A percentile compares a stretch with the other conserved stretches of the same genome.
phyloP scores from a whole-genome alignment of 2,113 vertebrate genomes.

The Nothobranchius furzeri region DNA sequence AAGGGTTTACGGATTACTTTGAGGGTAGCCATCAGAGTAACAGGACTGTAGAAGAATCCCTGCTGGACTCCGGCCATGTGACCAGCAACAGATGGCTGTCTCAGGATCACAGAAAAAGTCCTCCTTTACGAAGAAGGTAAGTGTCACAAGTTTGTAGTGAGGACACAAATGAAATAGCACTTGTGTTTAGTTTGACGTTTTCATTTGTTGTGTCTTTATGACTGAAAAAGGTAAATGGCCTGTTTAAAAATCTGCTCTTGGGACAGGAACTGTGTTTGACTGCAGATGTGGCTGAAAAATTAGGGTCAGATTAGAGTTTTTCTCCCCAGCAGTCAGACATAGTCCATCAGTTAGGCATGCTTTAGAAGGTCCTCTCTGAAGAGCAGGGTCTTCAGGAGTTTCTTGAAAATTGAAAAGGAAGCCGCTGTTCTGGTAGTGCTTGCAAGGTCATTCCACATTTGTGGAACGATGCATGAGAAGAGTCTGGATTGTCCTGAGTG shows the following conservation, averaged over 20 bases:
- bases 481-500: no score
- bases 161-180: background rate
- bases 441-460: no score
- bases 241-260: background rate
- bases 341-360: conserved; percentile 7
- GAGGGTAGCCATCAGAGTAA: conserved; percentile 59
- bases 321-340: background rate
- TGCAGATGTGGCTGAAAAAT: conserved; percentile 2
- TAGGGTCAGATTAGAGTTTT: conserved; percentile 1
- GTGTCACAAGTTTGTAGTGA: conserved; percentile 14
- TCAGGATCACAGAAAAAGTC: conserved; percentile 37
- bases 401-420: no score
- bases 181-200: conserved; percentile 1
- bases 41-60: conserved; percentile 67
- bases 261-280: background rate
- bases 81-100: conserved; percentile 26
- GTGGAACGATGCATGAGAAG: no score
- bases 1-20: conserved; percentile 50
- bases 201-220: background rate
- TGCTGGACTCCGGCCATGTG: conserved; percentile 42
- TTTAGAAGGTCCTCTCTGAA: no score
- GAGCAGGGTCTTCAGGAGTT: no score
- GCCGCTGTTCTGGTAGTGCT: no score
- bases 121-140: conserved; percentile 66
- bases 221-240: background rate